Conservation (phyloP, 2,113 vertebrate species). For the Notarius lentiginosus region DNA sequence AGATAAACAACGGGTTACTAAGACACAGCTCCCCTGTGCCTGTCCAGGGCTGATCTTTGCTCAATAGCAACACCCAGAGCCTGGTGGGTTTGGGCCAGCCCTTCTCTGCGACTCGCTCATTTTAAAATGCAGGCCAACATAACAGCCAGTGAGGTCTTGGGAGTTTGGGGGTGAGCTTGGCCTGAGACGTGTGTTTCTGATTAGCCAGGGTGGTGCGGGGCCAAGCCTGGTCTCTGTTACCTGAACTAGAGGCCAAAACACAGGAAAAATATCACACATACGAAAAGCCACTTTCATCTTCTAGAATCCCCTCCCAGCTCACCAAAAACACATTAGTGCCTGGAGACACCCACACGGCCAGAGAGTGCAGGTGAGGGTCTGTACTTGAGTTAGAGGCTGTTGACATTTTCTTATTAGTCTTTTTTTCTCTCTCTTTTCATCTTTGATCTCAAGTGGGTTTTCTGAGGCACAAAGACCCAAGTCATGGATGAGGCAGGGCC, state of each 20-base stretch:
- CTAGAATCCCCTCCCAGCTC: conserved; percentile 42
- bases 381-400: conserved; percentile 20
- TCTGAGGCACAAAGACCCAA: conserved; percentile 18
- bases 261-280: conserved; percentile 37
- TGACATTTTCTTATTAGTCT: conserved; percentile 25
- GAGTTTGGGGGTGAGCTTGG: conserved; percentile 37
- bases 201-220: conserved; percentile 46
- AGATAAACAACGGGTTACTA: conserved; percentile 60
- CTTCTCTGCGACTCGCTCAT: conserved; percentile 62
- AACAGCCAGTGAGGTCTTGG: conserved; percentile 29
- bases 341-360: conserved; percentile 8
- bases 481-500: neutral
- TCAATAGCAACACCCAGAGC: conserved; percentile 57
- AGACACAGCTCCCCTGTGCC: conserved; percentile 58
- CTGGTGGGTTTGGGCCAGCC: conserved; percentile 58
- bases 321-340: conserved; percentile 37
- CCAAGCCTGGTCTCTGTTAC: conserved; percentile 44
- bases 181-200: conserved; percentile 57
- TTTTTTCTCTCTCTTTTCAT: conserved; percentile 20
- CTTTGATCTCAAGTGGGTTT: conserved; percentile 30
- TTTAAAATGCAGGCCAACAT: conserved; percentile 51
- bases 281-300: conserved; percentile 53
- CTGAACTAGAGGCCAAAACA: conserved; percentile 50
- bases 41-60: conserved; percentile 42
- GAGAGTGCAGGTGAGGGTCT: conserved; percentile 20